Evolutionary conservation across 2,888 invertebrate species (phyloP), one percentile per base, ranked within the genome.

Genomic region (Orgyia antiqua): DNA sequence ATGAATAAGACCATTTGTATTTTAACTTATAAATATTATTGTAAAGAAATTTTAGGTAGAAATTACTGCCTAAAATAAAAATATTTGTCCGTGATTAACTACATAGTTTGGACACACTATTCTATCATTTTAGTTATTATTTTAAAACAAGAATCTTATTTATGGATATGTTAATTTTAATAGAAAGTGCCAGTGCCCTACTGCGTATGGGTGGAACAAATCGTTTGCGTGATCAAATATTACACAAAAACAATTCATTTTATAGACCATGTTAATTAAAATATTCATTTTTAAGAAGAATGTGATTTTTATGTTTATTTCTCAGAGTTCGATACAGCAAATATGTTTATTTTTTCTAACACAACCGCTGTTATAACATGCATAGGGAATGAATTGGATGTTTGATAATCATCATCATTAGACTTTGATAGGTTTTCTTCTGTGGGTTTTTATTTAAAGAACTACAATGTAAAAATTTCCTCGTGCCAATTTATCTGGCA

Each of bases 201-300:
- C 83, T 74, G 83, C 34, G 84, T 66, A 43, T 50, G 58, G 63
- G 76, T 75, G 83, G 83, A 84, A 86, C 84, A 80, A 84, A 84
- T 84, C 61, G 75, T 53, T 62, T 57, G 51, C 47, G 45, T 57
- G 62, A 70, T 71, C 63, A 58, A 50, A 41, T 42, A 51, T 52
- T 62, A 57, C 64, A 56, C 49, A 48, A 67, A 67, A 62, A 58
- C 68, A 73, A 76, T 73, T 62, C 62, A 76, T 76, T 70, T 63
- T 42, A 42, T 51, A 54, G 58, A 61, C 42, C 51, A 51, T 48
- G 48, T 50, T 48, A 50, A 37, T 51, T 53, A 50, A 25, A 57
- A 54, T 49, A 50, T 47, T 41, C 38, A 46, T 44, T 46, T 48
- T 49, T 47, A 36, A 31, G 35, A 15, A 37, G 23, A 40, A 49